Percentiles rank a stretch among this genome's conserved stretches.
phyloP scores from a whole-genome alignment of 2,797 vertebrate genomes.

The Pseudochirops corinnae region DNA sequence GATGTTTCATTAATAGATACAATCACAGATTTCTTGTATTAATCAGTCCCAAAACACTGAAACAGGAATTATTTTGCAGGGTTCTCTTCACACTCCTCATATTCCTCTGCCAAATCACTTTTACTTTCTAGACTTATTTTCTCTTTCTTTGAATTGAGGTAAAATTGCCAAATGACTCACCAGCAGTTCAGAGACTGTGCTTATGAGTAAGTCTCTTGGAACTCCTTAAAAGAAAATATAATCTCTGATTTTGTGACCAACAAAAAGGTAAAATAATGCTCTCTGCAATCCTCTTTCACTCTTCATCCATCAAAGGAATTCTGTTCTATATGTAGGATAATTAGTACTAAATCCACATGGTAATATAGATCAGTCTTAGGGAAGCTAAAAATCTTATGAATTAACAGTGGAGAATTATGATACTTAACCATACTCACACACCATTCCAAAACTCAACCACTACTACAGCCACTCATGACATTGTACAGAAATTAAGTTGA shows the following conservation, averaged over 20 bases:
- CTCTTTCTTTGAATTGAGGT: neutral
- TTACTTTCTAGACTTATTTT: neutral
- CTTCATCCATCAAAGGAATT: neutral
- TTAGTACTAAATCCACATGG: neutral
- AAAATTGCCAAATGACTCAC: neutral
- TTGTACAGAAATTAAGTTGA: neutral
- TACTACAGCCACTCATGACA: neutral
- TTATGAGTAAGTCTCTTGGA: slow-evolving; percentile 21
- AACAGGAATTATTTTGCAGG: neutral
- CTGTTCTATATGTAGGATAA: neutral
- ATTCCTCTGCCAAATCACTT: neutral
- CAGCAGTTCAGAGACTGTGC: neutral
- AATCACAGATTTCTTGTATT: neutral
- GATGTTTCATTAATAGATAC: neutral
- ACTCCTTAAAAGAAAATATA: slow-evolving; percentile 5
- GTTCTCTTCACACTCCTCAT: neutral
- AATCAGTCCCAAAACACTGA: neutral
- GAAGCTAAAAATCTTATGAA: neutral
- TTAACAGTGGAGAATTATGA: neutral
- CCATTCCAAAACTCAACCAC: neutral
- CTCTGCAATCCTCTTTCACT: neutral
- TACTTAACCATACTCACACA: neutral
- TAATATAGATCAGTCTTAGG: neutral
- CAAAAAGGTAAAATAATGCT: neutral
- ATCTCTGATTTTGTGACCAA: neutral